phyloP scores from a whole-genome alignment of 2,888 invertebrate species.

The Blastobasis adustella region DNA sequence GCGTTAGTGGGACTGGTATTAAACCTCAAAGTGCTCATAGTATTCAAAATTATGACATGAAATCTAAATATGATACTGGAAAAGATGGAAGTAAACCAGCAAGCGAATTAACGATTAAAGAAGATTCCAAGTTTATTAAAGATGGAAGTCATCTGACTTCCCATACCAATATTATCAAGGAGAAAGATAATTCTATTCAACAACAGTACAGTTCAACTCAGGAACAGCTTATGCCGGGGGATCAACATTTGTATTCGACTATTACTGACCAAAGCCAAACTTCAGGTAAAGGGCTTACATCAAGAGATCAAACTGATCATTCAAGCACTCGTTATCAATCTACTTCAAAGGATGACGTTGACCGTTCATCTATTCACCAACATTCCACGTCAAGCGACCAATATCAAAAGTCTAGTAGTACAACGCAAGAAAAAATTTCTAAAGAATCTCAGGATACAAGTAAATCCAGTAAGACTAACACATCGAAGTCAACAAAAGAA shows the following conservation, averaged over 20 bases:
- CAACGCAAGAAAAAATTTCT: conserved; percentile 1
- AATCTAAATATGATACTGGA: conserved; percentile 72
- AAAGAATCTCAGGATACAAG: conserved; percentile 8
- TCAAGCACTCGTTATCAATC: neutral
- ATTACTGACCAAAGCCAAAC: too few relatives aligned
- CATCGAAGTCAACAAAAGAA: conserved; percentile 21
- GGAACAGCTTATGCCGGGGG: conserved; percentile 32
- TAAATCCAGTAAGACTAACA: conserved; percentile 14
- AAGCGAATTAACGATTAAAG: conserved; percentile 48
- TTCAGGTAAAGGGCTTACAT: neutral
- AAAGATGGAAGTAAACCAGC: conserved; percentile 65
- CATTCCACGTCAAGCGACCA: conserved; percentile 3
- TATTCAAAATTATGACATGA: conserved; percentile 68
- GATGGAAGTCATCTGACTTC: conserved; percentile 57
- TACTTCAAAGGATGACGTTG: conserved; percentile 12
- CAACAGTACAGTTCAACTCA: conserved; percentile 45
- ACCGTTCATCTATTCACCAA: neutral
- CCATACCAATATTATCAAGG: conserved; percentile 51
- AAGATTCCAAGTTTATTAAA: conserved; percentile 57
- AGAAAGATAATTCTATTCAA: conserved; percentile 55
- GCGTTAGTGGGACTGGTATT: conserved; percentile 73
- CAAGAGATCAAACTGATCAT: conserved; percentile 9
- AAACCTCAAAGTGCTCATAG: conserved; percentile 71
- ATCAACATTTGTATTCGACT: neutral
- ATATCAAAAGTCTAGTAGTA: conserved; percentile 1